Conservation (phyloP, 2,113 vertebrate genomes). For the Cyanoderma ruficeps region DNA sequence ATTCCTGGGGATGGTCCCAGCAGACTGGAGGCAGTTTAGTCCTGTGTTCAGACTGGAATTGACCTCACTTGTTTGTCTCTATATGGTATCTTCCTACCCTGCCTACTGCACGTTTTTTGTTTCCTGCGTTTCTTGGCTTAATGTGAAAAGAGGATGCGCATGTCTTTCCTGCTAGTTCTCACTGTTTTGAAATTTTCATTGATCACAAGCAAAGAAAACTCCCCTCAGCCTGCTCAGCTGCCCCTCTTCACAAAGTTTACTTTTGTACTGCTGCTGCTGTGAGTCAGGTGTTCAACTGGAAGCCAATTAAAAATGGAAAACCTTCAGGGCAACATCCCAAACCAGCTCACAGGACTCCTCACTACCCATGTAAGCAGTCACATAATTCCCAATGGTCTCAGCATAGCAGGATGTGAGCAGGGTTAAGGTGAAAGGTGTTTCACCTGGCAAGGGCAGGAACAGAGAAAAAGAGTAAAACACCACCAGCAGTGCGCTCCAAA, state of each 20-base stretch:
- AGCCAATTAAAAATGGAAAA: not conserved
- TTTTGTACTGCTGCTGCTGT: not conserved
- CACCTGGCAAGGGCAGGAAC: not conserved
- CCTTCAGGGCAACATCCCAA: not conserved
- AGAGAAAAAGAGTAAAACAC: not conserved
- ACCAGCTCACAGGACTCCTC: not conserved
- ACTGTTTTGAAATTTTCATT: not conserved
- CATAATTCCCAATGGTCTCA: accelerated
- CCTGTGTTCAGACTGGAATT: not conserved
- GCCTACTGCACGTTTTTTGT: not conserved
- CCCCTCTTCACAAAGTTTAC: not conserved
- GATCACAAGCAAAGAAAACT: not conserved
- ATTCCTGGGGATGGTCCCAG: not conserved
- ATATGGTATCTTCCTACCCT: not conserved
- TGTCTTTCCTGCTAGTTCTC: not conserved
- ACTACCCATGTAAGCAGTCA: accelerated
- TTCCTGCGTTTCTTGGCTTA: not conserved
- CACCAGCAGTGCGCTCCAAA: not conserved
- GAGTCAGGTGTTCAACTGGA: not conserved
- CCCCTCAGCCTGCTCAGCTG: not conserved
- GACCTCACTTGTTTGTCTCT: not conserved
- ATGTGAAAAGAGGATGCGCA: not conserved
- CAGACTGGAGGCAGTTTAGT: not conserved
- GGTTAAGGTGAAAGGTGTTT: not conserved
- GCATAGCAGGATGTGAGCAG: accelerated